Evolutionary conservation across 2,797 vertebrate genomes (phyloP).

Genomic region (Lagocephalus sceleratus): DNA sequence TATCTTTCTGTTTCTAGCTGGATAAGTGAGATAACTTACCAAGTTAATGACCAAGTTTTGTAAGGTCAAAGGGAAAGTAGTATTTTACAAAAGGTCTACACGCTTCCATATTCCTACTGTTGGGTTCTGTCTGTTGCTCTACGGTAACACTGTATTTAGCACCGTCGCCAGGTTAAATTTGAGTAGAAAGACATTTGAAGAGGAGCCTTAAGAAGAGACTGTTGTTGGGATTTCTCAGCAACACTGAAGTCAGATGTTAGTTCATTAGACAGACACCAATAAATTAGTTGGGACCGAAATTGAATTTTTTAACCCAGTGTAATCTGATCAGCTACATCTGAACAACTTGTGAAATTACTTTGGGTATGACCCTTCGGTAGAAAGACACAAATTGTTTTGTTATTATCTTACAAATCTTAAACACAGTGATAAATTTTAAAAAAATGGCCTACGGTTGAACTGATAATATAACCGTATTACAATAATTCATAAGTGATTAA

Average conservation of each 20-base stretch:
- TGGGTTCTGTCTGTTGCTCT: neutral
- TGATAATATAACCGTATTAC: neutral
- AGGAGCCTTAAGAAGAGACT: constrained; percentile 26
- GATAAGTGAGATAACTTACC: no score
- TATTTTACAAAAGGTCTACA: no score
- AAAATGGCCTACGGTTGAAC: neutral
- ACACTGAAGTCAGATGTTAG: constrained; percentile 71
- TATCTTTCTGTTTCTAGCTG: neutral
- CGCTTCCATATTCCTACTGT: neutral
- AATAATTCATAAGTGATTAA: constrained; percentile 6
- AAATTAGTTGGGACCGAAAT: constrained; percentile 16
- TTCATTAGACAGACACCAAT: constrained; percentile 19
- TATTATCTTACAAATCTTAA: neutral
- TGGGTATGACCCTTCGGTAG: neutral
- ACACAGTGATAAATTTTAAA: neutral
- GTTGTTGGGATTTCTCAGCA: neutral
- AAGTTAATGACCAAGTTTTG: no score
- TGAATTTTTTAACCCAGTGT: constrained; percentile 9
- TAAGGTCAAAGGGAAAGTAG: no score
- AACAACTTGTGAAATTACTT: constrained; percentile 23
- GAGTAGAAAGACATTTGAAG: neutral
- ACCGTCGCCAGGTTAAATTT: neutral
- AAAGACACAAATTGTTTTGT: neutral
- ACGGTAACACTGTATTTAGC: neutral
- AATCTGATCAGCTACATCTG: constrained; percentile 42